A percentile compares a stretch with the other conserved stretches of the same genome.
These are phyloP conservation scores for Mimas tiliae DNA, from an alignment of 2,888 invertebrate genomes.

Conservation along the genomic window DNA sequence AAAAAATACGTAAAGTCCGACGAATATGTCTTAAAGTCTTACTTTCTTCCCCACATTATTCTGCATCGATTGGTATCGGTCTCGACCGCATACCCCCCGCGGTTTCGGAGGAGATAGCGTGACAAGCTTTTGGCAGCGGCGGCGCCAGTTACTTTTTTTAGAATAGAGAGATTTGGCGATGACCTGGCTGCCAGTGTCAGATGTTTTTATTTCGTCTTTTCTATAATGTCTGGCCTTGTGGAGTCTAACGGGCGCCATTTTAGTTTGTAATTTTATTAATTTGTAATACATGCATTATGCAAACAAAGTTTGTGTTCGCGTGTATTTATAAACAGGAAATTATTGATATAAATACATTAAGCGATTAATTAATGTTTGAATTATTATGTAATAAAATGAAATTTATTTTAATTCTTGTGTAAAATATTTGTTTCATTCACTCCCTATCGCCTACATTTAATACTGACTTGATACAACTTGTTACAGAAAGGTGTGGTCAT, in stretches of 20 bases:
- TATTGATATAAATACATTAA: background rate
- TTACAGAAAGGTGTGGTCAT: conserved; percentile 1
- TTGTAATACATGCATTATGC: background rate
- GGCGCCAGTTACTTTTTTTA: no score
- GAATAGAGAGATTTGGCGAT: background rate
- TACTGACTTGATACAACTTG: no score
- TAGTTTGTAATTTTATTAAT: background rate
- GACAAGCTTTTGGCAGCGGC: no score
- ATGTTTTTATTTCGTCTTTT: background rate
- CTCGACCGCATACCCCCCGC: no score
- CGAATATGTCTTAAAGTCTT: no score
- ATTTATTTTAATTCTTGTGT: background rate
- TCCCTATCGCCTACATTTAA: no score
- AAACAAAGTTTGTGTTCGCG: background rate
- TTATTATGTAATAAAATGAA: no score
- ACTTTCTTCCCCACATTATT: no score
- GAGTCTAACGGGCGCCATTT: background rate
- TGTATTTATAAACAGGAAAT: conserved; percentile 10
- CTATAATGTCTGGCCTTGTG: background rate
- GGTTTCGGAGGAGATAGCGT: no score
- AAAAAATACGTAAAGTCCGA: no score
- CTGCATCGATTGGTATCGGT: no score
- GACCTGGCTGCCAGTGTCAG: background rate
- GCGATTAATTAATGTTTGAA: background rate
- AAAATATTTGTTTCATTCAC: background rate